Evolutionary conservation across 2,113 vertebrate genomes (phyloP).

Genomic region (Neogobius melanostomus): DNA sequence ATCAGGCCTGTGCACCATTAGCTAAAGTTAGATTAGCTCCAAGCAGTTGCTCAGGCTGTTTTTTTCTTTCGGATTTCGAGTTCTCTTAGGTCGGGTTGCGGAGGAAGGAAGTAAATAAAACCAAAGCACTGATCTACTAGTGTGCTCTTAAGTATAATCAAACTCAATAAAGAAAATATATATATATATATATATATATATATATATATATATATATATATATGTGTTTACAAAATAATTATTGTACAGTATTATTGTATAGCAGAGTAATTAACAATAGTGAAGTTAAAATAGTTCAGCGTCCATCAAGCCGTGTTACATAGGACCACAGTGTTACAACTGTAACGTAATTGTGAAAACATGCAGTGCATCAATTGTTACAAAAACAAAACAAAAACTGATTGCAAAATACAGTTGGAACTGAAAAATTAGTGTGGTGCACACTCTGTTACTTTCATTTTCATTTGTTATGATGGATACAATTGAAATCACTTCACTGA

Average conservation of each 20-base stretch:
- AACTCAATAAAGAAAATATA: not conserved
- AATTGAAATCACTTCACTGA: conserved; percentile 9
- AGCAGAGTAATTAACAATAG: no score
- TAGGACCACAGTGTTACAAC: no score
- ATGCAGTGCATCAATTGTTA: not conserved
- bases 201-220: no score
- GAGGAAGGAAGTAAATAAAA: not conserved
- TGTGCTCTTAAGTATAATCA: not conserved
- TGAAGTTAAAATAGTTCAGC: not conserved
- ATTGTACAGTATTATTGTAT: no score
- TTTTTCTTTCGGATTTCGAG: not conserved
- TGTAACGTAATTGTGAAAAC: not conserved
- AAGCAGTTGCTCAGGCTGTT: conserved; percentile 30
- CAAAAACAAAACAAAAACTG: not conserved
- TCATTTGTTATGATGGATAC: not conserved
- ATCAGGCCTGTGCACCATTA: conserved; percentile 61
- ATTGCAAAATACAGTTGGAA: no score
- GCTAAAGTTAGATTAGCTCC: conserved; percentile 66
- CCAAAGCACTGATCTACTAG: not conserved
- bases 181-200: no score
- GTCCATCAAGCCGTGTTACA: not conserved
- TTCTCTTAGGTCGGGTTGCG: not conserved
- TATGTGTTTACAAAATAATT: not conserved
- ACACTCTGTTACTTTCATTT: not conserved
- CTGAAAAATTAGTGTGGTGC: not conserved